Conservation (phyloP, 2,888 invertebrate species). For the Cheilosia variabilis region DNA sequence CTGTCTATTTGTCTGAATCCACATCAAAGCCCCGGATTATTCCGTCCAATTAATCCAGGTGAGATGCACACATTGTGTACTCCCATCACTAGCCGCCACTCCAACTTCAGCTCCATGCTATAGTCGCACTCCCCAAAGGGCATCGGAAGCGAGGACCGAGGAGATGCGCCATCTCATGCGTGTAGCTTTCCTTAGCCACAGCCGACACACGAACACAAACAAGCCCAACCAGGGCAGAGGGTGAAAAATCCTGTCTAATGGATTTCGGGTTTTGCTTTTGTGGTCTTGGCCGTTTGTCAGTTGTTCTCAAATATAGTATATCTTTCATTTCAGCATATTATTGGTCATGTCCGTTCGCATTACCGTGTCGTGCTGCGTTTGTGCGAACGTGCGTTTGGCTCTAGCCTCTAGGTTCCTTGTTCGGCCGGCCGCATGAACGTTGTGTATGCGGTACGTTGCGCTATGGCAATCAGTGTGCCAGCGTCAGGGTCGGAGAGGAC, state of each 20-base stretch:
- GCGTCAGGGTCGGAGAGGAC: constrained; percentile 30
- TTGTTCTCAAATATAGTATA: constrained; percentile 58
- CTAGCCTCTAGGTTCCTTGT: constrained; percentile 12
- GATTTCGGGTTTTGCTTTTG: constrained; percentile 68
- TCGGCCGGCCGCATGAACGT: constrained; percentile 47
- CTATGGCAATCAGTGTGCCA: constrained; percentile 65
- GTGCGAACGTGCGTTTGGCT: constrained; percentile 44
- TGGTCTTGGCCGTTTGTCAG: constrained; percentile 72
- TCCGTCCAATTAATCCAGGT: constrained; percentile 74
- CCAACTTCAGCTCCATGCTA: background rate
- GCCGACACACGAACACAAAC: background rate
- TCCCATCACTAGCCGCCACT: constrained; percentile 52
- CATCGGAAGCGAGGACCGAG: background rate
- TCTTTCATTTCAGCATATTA: constrained; percentile 72
- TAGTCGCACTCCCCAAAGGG: background rate
- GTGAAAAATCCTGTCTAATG: constrained; percentile 61
- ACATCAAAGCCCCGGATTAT: constrained; percentile 72
- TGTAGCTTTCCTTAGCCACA: constrained; percentile 39
- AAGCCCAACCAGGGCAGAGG: background rate
- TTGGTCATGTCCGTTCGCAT: constrained; percentile 72
- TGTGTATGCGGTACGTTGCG: constrained; percentile 24
- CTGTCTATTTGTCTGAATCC: constrained; percentile 72
- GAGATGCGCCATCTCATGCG: constrained; percentile 57
- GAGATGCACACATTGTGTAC: constrained; percentile 70
- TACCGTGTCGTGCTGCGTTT: constrained; percentile 69